Percentiles rank a stretch among this genome's conserved stretches.
phyloP scores from a whole-genome alignment of 2,113 vertebrate genomes.

The Oxyura jamaicensis region DNA sequence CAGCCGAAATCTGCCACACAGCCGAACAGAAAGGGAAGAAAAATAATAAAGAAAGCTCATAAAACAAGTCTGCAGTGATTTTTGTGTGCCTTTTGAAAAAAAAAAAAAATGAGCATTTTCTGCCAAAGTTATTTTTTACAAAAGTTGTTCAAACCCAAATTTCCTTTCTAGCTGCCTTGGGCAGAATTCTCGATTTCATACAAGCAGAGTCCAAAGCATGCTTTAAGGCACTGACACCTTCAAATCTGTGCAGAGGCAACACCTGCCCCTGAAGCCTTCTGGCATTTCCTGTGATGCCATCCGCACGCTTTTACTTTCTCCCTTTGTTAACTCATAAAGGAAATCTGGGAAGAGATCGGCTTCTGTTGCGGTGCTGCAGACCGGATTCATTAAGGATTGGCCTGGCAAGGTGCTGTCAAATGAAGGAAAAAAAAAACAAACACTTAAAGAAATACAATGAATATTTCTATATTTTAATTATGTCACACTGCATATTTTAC shows the following conservation, averaged over 20 bases:
- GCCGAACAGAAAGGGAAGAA: neutral
- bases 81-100: neutral
- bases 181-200: constrained; percentile 10
- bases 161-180: constrained; percentile 19
- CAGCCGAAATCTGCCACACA: constrained; percentile 9
- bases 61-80: constrained; percentile 1
- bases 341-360: neutral
- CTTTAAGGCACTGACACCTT: neutral
- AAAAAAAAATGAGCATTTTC: neutral
- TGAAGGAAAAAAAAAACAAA: neutral
- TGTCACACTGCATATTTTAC: neutral
- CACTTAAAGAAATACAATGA: fast-evolving
- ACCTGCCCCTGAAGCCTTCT: neutral
- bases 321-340: constrained; percentile 14
- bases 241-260: neutral
- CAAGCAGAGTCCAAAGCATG: neutral
- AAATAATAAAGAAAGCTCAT: neutral
- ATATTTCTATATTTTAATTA: neutral
- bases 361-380: neutral
- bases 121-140: neutral
- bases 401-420: neutral
- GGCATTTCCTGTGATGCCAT: neutral
- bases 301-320: neutral
- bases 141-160: neutral
- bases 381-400: neutral